phyloP scores from a whole-genome alignment of 1,140 invertebrate species.

The Drosophila rhopaloa region DNA sequence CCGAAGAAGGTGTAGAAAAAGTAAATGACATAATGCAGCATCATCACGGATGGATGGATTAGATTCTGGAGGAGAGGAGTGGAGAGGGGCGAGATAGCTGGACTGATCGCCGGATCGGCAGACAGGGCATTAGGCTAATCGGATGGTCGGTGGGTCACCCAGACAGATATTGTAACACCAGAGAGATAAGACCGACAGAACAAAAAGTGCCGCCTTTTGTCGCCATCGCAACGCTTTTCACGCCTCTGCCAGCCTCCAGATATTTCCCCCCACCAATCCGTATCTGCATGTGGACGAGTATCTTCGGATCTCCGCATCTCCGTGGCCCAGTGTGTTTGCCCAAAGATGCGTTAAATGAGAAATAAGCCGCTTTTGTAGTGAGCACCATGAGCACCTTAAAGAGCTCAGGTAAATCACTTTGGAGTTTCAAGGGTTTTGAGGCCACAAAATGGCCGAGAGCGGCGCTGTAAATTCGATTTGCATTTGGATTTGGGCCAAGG shows the following conservation, averaged over 20 bases:
- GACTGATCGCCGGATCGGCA: slow-evolving; percentile 34
- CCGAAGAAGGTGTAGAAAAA: slow-evolving; percentile 71
- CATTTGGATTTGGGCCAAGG: slow-evolving; percentile 61
- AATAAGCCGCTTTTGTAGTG: slow-evolving; percentile 64
- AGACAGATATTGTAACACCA: slow-evolving; percentile 32
- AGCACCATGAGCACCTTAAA: slow-evolving; percentile 24
- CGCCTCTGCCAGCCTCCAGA: slow-evolving; percentile 51
- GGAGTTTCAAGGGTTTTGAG: slow-evolving; percentile 10
- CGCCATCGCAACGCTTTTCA: slow-evolving; percentile 75
- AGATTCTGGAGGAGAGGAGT: slow-evolving; percentile 1
- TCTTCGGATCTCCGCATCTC: slow-evolving; percentile 8
- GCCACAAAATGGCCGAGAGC: slow-evolving; percentile 61
- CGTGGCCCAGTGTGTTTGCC: slow-evolving; percentile 47
- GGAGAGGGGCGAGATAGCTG: slow-evolving; percentile 1
- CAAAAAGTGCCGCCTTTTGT: slow-evolving; percentile 60
- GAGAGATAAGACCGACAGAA: slow-evolving; percentile 26
- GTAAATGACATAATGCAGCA: slow-evolving; percentile 82
- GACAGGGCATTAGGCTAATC: slow-evolving; percentile 77
- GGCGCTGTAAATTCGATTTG: slow-evolving; percentile 69
- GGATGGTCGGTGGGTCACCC: slow-evolving; percentile 55
- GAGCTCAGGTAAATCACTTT: slow-evolving; percentile 45
- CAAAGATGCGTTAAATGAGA: slow-evolving; percentile 64
- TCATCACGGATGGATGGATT: slow-evolving; percentile 52
- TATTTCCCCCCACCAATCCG: not conserved
- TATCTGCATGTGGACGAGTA: slow-evolving; percentile 11